Conservation (phyloP, 2,797 vertebrate species). For the Mus minutoides region DNA sequence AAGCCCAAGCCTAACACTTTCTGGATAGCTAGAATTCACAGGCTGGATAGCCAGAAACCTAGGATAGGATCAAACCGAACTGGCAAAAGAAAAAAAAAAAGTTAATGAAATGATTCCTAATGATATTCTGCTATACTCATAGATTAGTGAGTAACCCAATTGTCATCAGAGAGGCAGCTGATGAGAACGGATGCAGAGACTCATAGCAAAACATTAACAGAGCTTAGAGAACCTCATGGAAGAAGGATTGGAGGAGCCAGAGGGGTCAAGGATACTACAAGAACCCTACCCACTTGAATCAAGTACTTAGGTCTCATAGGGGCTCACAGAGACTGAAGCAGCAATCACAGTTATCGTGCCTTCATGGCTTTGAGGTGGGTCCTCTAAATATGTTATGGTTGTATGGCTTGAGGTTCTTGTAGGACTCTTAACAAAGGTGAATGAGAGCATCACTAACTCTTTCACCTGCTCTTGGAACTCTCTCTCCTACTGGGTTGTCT, state of each 20-base stretch:
- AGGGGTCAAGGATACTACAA: neutral
- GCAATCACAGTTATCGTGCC: neutral
- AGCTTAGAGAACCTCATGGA: neutral
- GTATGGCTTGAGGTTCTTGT: neutral
- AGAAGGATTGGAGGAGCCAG: neutral
- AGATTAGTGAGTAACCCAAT: neutral
- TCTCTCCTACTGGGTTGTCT: neutral
- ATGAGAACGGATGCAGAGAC: neutral
- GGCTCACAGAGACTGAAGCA: neutral
- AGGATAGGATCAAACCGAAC: neutral
- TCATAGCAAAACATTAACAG: neutral
- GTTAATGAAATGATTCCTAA: neutral
- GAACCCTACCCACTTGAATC: neutral
- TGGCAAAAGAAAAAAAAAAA: neutral
- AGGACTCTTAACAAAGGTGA: neutral
- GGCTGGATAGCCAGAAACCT: neutral
- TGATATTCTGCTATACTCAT: neutral
- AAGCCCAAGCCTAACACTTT: neutral
- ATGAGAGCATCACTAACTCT: neutral
- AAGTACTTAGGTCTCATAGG: neutral
- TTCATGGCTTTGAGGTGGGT: neutral
- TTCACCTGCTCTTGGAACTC: neutral
- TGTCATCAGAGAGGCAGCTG: neutral
- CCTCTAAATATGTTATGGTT: neutral
- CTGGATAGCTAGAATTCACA: neutral